Evolutionary conservation across 2,797 vertebrate genomes (phyloP), one percentile per base, ranked within the genome.

Genomic region (Cygnus olor): DNA sequence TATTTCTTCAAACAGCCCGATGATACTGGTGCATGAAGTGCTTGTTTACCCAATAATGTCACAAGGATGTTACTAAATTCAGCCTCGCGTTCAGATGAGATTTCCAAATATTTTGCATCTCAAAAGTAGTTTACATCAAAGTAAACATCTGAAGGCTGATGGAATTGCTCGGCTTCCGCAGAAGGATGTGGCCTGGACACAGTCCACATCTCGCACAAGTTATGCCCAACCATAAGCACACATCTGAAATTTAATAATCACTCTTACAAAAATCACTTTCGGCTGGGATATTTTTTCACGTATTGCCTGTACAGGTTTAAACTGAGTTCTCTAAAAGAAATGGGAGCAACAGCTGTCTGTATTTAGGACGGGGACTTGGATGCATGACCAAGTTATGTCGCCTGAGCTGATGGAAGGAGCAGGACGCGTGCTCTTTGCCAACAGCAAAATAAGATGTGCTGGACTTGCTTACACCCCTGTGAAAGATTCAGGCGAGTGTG

Each of bases 91-190:
- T 92, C 49, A 47, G 80, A 93, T 82, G 42, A 92, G 27, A 57
- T 86, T 85, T 92, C 89, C 71, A 93, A 92, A 92, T 93, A 87
- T 89, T 96, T 93, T 92, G 64, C 84, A 73, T 56, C 81, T 70
- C 78, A 77, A 9, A 87, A 85, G 81, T 2, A 53, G 38, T 20
- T 85, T 73, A 74, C 68, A 63, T 73, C 78, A 70, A 85, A 92
- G 84, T 32, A 58, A 91, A 80, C 16, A 85, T 76, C 58, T n/a
- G 68, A 51, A 66, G 32, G 47, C 64, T 87, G 85, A 74, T 17
- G 24, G 34, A 76, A 69, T 56, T 0, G 0, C 77, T 22, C 3
- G 18, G 42, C 20, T 87, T 89, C 58, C 56, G 24, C 56, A 64
- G 45, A 45, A 65, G 13, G 30, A 89, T 60, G 32, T 4, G 34